A percentile compares a stretch with the other conserved stretches of the same genome.
These are phyloP conservation scores for western clawed frog (Xenopus tropicalis) DNA, from an alignment of 2,113 vertebrate genomes.

Conservation along the genomic window DNA sequence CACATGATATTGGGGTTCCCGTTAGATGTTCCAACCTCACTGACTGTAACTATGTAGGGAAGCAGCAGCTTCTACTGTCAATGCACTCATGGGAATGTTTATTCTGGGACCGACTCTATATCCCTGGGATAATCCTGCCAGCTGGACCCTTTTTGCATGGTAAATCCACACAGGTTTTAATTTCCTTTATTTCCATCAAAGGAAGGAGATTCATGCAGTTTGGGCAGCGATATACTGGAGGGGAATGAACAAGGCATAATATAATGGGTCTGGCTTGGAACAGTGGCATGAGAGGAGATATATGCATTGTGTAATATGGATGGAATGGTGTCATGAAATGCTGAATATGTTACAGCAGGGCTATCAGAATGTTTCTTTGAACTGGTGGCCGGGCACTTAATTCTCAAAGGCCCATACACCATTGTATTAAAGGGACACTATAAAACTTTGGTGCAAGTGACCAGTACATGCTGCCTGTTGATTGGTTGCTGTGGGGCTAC, in stretches of 20 bases:
- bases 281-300: background rate
- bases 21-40: background rate
- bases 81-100: background rate
- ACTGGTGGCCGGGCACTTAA: too few species aligned
- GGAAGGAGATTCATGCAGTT: background rate
- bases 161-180: constrained; percentile 28
- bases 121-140: constrained; percentile 15
- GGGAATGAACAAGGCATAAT: background rate
- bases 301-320: background rate
- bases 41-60: background rate
- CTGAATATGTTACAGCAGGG: too few species aligned
- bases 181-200: constrained; percentile 22
- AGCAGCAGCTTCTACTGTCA: background rate
- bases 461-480: too few species aligned
- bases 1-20: constrained; percentile 3
- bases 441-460: too few species aligned
- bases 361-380: too few species aligned
- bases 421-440: too few species aligned
- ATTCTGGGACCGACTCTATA: background rate
- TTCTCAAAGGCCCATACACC: too few species aligned
- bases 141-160: background rate
- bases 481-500: too few species aligned
- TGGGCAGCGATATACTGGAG: background rate
- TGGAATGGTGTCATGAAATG: background rate
- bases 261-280: background rate